phyloP scores from a whole-genome alignment of 53 echinoderm and acorn worm species.

The Pentamera pediparva region DNA sequence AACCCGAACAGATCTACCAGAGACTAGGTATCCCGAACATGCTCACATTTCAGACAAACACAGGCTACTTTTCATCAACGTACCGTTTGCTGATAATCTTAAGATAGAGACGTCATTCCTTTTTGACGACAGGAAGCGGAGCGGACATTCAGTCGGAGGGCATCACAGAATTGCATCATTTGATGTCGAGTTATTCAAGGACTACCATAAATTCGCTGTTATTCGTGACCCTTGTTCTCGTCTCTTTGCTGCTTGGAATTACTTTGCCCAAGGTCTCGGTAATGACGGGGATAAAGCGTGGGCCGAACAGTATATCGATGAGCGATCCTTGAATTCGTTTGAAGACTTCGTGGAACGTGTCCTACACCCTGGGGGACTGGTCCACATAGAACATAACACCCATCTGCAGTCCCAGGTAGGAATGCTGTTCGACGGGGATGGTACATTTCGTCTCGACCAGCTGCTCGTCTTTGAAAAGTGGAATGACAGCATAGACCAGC shows the following conservation, averaged over 20 bases:
- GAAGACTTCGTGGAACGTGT: not conserved
- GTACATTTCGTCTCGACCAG: conserved; percentile 1
- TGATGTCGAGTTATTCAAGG: not conserved
- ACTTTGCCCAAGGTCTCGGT: not conserved
- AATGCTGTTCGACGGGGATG: not conserved
- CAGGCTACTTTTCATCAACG: not conserved
- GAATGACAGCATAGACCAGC: conserved; percentile 1
- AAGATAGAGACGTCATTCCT: not conserved
- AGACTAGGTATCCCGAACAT: not conserved
- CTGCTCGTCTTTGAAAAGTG: conserved; percentile 7
- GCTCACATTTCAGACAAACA: not conserved
- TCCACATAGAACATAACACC: not conserved
- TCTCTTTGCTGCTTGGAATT: not conserved
- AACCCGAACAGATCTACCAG: no score
- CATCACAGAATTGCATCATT: not conserved
- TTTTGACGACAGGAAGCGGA: not conserved
- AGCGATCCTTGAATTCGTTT: not conserved
- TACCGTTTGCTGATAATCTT: not conserved
- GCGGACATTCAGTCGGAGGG: not conserved
- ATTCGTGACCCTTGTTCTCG: conserved; percentile 3
- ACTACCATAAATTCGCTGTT: not conserved
- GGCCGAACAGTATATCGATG: not conserved
- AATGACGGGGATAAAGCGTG: not conserved
- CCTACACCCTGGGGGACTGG: not conserved
- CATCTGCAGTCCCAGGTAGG: not conserved